phyloP scores from a whole-genome alignment of 2,113 vertebrate genomes.

The Triplophysa tibetana region DNA sequence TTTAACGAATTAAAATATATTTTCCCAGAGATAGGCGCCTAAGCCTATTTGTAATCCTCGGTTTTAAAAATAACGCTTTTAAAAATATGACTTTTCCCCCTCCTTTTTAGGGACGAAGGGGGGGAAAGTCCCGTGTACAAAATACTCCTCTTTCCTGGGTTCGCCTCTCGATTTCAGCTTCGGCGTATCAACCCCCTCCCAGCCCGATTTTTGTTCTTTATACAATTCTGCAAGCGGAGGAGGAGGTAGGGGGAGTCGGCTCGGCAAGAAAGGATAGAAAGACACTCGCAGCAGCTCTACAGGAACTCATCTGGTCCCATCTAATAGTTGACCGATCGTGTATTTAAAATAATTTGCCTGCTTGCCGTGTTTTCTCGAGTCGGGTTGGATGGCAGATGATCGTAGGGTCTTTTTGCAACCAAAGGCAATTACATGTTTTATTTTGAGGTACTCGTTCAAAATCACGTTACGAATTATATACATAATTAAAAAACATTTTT shows the following conservation, averaged over 20 bases:
- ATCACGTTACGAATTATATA: no score
- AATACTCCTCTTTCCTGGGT: conserved; percentile 80
- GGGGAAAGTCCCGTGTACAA: conserved; percentile 80
- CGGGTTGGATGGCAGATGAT: background rate
- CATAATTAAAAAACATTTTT: no score
- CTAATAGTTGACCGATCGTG: background rate
- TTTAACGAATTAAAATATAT: conserved; percentile 78
- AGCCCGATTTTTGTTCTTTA: conserved; percentile 80
- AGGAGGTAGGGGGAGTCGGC: conserved; percentile 71
- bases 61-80: conserved; percentile 63
- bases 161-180: conserved; percentile 81
- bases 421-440: background rate
- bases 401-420: background rate
- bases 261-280: conserved; percentile 63
- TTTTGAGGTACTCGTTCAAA: background rate
- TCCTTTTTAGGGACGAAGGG: conserved; percentile 79
- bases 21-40: conserved; percentile 74
- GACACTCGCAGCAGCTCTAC: conserved; percentile 67
- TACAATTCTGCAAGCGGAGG: conserved; percentile 78
- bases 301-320: conserved; percentile 63
- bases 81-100: conserved; percentile 80
- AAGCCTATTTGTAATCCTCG: conserved; percentile 65
- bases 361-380: conserved; percentile 6
- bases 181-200: conserved; percentile 79
- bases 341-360: conserved; percentile 3